Evolutionary conservation across 1,140 invertebrate genomes (phyloP), one percentile per base, ranked within the genome.

Genomic region (Pararge aegeria): DNA sequence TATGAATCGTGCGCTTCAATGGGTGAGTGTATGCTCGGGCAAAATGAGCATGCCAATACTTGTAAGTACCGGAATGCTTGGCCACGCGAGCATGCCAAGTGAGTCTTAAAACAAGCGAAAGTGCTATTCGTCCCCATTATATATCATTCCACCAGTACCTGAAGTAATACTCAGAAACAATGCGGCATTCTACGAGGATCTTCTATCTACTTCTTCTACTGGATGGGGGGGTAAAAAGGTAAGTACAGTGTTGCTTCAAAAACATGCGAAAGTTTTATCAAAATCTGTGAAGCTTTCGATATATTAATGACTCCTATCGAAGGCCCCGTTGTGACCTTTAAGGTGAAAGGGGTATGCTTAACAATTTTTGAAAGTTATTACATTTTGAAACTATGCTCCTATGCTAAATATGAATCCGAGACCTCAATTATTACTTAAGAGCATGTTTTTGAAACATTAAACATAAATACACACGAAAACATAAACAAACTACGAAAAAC

Each of bases 91-190:
- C 7, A 52, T 59, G 21, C 12, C 18, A 29, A n/a, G n/a, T n/a
- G n/a, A n/a, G n/a, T n/a, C n/a, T n/a, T n/a, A n/a, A 49, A 30
- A 52, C 21, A 59, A 46, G 48, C 51, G 59, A 55, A 58, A 70
- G 61, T 62, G 52, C 15, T 24, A 30, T 49, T 51, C 27, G 57
- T 64, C 63, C 67, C 48, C 55, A 18, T 30, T 49, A 34, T 54
- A 54, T 44, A 55, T 49, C 75, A 34, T 80, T 74, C 83, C 91
- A 95, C 96, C 96, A 97, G 96, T 97, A 98, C 96, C 96, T 98
- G 96, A 97, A 97, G 95, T 97, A 98, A 98, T 98, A 98, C 96
- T 98, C 97, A 96, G 91, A 93, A 91, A 90, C 92, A 92, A 90
- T 91, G 91, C 86, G 87, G 91, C 91, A 20, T 46, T 21, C 5